Conservation (phyloP, 2,113 vertebrate genomes). For the Pomatorhinus ruficollis region DNA sequence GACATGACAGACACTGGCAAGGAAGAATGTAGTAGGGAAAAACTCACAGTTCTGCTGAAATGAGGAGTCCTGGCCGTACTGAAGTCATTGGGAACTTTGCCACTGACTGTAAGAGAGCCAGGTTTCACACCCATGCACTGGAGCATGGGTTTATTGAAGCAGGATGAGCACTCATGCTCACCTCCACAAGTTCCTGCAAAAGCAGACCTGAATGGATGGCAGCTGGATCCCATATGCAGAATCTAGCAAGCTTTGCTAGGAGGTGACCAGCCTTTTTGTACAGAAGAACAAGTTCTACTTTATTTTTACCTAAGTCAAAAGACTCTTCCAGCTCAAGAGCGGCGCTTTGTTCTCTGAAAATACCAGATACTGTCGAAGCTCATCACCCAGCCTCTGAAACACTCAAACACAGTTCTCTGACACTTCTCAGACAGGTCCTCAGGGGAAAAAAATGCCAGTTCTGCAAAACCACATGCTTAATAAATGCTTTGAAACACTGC, state of each 20-base stretch:
- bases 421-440: background rate
- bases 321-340: background rate
- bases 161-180: background rate
- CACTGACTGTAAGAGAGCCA: background rate
- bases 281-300: background rate
- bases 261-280: background rate
- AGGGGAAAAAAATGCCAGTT: background rate
- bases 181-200: background rate
- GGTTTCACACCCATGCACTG: background rate
- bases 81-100: background rate
- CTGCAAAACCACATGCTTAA: background rate
- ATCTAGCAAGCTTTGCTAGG: background rate
- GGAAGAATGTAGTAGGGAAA: background rate
- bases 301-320: background rate
- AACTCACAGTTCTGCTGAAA: background rate
- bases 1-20: background rate
- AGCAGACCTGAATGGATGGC: background rate
- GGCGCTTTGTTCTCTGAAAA: background rate
- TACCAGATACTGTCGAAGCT: background rate
- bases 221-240: background rate
- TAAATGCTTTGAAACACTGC: background rate
- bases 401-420: background rate
- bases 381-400: background rate
- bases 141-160: background rate
- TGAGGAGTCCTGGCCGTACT: background rate